Evolutionary conservation across 2,797 vertebrate genomes (phyloP).

Genomic region (Tenualosa ilisha): DNA sequence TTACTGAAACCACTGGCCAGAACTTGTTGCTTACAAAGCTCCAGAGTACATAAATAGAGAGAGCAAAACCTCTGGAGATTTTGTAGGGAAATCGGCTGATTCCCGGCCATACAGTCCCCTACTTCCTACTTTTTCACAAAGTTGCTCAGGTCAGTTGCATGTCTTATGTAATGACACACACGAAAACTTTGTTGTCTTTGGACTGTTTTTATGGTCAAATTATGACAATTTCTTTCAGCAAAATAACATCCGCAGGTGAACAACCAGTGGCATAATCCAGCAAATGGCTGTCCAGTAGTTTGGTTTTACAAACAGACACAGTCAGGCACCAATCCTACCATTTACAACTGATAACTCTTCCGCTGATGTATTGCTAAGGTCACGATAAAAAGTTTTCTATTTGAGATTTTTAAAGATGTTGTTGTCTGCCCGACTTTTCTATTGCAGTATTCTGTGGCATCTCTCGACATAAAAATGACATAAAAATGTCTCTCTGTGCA

Average conservation of each 20-base stretch:
- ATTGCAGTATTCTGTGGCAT: not conserved
- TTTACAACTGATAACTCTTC: not conserved
- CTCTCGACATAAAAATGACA: not conserved
- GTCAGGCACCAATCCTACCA: not conserved
- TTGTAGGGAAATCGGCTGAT: not conserved
- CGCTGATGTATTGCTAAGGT: not conserved
- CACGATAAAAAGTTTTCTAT: not conserved
- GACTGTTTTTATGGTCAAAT: not conserved
- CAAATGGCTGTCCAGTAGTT: not conserved
- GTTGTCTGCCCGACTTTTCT: too few species aligned
- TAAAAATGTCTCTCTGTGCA: not conserved
- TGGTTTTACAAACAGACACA: not conserved
- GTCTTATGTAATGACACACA: not conserved
- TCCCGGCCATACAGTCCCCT: not conserved
- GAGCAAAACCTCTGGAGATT: not conserved
- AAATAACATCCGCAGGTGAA: not conserved
- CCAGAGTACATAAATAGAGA: not conserved
- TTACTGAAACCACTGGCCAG: not conserved
- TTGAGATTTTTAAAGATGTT: not conserved
- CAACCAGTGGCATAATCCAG: not conserved
- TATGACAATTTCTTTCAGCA: not conserved
- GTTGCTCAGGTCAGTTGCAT: not conserved
- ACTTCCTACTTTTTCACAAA: not conserved
- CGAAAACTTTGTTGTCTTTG: not conserved
- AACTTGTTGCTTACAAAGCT: conserved; percentile 13